A percentile compares a stretch with the other conserved stretches of the same genome.
phyloP scores from a whole-genome alignment of 2,888 invertebrate species.

The Agrypnus murinus region DNA sequence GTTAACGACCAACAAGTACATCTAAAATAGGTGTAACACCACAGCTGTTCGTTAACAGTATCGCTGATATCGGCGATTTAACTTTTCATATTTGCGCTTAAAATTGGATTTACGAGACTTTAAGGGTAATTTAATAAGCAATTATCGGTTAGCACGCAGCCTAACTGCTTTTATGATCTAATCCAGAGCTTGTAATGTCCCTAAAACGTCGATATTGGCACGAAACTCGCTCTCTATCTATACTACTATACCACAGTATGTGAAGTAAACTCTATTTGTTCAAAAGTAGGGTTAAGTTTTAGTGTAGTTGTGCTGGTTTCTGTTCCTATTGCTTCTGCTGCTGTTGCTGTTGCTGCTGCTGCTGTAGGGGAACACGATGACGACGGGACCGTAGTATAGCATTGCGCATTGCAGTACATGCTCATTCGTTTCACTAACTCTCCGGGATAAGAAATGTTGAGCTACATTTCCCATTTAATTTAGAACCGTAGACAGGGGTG shows the following conservation, averaged over 20 bases:
- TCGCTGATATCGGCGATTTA: conserved; percentile 54
- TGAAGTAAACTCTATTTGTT: conserved; percentile 44
- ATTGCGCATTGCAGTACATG: conserved; percentile 56
- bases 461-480: conserved; percentile 52
- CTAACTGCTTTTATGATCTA: conserved; percentile 61
- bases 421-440: conserved; percentile 51
- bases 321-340: not conserved
- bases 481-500: conserved; percentile 49
- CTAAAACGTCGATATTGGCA: conserved; percentile 49
- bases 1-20: conserved; percentile 54
- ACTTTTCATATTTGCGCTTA: conserved; percentile 60
- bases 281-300: conserved; percentile 40
- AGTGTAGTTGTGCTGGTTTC: conserved; percentile 35
- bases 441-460: conserved; percentile 52
- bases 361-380: conserved; percentile 12
- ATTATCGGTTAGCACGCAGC: conserved; percentile 61
- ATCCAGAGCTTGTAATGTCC: conserved; percentile 53
- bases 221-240: conserved; percentile 24
- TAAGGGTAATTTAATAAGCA: conserved; percentile 63
- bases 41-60: conserved; percentile 55
- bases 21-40: conserved; percentile 51
- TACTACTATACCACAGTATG: not conserved
- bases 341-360: not conserved
- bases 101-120: conserved; percentile 61
- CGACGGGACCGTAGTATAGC: conserved; percentile 28